Conservation (phyloP, 2,113 vertebrate genomes). For the Lutjanus erythropterus region DNA sequence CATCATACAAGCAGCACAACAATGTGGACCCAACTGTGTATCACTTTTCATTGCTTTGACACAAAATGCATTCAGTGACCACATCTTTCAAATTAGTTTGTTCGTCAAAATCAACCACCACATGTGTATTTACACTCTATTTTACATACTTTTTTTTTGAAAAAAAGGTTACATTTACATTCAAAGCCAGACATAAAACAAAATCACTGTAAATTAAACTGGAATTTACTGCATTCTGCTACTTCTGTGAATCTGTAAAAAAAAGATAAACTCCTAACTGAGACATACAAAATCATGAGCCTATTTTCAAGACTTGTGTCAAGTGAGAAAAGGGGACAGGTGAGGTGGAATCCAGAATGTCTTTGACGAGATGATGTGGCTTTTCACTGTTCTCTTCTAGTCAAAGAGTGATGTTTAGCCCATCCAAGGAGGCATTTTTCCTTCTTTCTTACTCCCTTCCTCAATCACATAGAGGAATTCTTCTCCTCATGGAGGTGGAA, state of each 20-base stretch:
- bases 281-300: not conserved
- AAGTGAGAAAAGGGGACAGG: too few relatives aligned
- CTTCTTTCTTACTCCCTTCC: not conserved
- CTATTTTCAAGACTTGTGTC: not conserved
- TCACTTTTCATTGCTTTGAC: not conserved
- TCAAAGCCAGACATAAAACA: not conserved
- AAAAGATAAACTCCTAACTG: too few relatives aligned
- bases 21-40: not conserved
- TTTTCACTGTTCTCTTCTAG: not conserved
- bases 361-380: not conserved
- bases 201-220: not conserved
- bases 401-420: not conserved
- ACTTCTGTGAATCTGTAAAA: too few relatives aligned
- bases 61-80: not conserved
- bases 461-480: not conserved
- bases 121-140: not conserved
- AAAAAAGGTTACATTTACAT: not conserved
- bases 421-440: not conserved
- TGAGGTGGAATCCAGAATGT: not conserved
- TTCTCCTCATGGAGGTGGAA: not conserved
- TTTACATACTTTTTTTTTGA: not conserved
- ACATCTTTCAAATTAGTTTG: not conserved
- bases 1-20: not conserved
- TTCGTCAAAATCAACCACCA: too few relatives aligned
- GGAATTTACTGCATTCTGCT: too few relatives aligned